Conservation (phyloP, 2,888 invertebrate genomes). For the Melanostoma mellinum region DNA sequence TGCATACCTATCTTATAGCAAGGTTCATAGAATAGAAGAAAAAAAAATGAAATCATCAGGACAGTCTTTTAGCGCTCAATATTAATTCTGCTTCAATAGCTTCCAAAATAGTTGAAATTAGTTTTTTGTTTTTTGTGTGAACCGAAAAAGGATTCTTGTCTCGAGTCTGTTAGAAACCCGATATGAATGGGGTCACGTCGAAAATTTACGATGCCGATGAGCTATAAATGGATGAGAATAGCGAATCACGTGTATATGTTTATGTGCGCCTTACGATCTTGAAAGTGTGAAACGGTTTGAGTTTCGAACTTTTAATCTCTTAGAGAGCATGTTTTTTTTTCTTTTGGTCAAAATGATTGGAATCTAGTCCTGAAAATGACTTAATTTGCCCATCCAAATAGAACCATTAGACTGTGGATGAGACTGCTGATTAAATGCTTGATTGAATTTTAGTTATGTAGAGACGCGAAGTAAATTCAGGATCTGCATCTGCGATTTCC, state of each 20-base stretch:
- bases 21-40: neutral
- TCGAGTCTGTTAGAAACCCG: constrained; percentile 23
- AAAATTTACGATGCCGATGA: neutral
- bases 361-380: neutral
- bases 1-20: neutral
- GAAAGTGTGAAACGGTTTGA: constrained; percentile 47
- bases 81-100: constrained; percentile 39
- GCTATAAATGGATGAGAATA: neutral
- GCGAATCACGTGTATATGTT: neutral
- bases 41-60: constrained; percentile 17
- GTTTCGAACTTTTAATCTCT: constrained; percentile 26
- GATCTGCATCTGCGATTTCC: too few species aligned
- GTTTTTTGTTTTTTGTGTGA: constrained; percentile 1
- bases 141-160: neutral
- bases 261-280: neutral
- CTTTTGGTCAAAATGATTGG: neutral
- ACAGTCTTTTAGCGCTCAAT: constrained; percentile 8
- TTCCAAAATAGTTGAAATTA: constrained; percentile 44
- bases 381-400: neutral
- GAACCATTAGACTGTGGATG: too few species aligned
- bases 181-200: constrained; percentile 33
- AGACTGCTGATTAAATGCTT: too few species aligned
- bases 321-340: neutral
- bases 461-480: too few species aligned
- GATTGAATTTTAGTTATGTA: too few species aligned